Evolutionary conservation across 2,888 invertebrate species (phyloP), one percentile per base, ranked within the genome.

Genomic region (Apamea crenata): DNA sequence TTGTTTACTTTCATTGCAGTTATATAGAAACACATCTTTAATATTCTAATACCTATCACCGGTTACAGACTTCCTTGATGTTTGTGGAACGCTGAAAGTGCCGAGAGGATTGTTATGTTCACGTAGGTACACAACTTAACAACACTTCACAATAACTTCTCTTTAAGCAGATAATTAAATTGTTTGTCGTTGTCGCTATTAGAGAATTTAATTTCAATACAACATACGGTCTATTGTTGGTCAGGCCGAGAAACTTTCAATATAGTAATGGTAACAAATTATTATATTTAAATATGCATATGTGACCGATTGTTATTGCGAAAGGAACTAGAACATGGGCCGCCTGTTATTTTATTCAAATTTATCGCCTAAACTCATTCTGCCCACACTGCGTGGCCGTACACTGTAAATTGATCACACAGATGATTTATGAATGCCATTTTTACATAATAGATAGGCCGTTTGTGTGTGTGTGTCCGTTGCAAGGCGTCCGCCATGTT

Each of bases 361-460:
- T 90, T 84, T 86, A 89, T 91, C 90, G 83, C 90, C 88, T 90
- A 90, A 90, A 90, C 91, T 90, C 90, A 91, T 90, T 91, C 93
- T 89, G 88, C 95, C 94, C 92, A 94, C 94, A 90, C 90, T 82
- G 86, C 75, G 74, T 84, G 87, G 86, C 90, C 89, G 82, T 86
- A 87, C 91, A 88, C 84, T 90, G 91, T 94, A 94, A 94, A 94
- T 93, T 93, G 93, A 93, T 94, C 91, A 90, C 85, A 81, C 71
- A 80, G 83, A 86, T 91, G 90, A 91, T 91, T 93, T 93, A 95
- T 93, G 91, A 88, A 90, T 89, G 85, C 87, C 84, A 91, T 92
- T 93, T 93, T 93, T 93, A 92, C 90, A 92, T 93, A 93, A 93
- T 92, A 91, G 91, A 91, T 88, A 87, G 86, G 79, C 73, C 61